Evolutionary conservation across 1,140 invertebrate genomes (phyloP).

Genomic region (Dinoponera quadriceps): DNA sequence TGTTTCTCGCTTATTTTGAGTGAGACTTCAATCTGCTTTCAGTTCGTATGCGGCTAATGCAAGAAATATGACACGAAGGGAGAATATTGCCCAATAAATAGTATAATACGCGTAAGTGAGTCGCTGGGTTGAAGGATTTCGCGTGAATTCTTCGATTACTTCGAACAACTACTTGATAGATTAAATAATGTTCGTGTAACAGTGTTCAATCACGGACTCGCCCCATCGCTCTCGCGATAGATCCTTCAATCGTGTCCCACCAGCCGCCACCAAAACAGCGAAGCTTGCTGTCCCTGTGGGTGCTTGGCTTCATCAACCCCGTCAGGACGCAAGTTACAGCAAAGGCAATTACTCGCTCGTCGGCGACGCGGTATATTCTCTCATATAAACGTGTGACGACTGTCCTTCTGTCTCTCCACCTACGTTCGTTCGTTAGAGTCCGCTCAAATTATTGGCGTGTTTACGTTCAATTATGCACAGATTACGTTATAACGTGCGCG

Average conservation of each 20-base stretch:
- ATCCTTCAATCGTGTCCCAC: background rate
- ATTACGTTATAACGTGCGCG: slow-evolving; percentile 43
- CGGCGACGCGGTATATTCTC: slow-evolving; percentile 8
- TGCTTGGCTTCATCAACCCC: slow-evolving; percentile 24
- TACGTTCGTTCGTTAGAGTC: slow-evolving; percentile 7
- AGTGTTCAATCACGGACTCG: background rate
- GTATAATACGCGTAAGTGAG: background rate
- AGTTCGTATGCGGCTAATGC: too few species aligned
- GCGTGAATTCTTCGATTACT: background rate
- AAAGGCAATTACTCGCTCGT: slow-evolving; percentile 33
- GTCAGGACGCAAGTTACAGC: slow-evolving; percentile 8
- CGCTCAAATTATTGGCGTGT: slow-evolving; percentile 49
- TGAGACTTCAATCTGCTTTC: too few species aligned
- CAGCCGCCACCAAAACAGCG: background rate
- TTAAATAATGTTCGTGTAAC: slow-evolving; percentile 9
- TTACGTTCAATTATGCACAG: slow-evolving; percentile 62
- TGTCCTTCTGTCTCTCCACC: slow-evolving; percentile 13
- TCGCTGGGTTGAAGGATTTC: background rate
- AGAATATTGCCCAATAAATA: background rate
- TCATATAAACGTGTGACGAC: slow-evolving; percentile 34
- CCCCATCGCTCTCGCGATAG: background rate
- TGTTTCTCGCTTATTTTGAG: too few species aligned
- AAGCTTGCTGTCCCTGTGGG: background rate
- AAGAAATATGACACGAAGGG: too few species aligned
- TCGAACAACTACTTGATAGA: background rate